These are phyloP conservation scores for Macquaria australasica DNA, from an alignment of 2,113 vertebrate genomes.

Conservation along the genomic window DNA sequence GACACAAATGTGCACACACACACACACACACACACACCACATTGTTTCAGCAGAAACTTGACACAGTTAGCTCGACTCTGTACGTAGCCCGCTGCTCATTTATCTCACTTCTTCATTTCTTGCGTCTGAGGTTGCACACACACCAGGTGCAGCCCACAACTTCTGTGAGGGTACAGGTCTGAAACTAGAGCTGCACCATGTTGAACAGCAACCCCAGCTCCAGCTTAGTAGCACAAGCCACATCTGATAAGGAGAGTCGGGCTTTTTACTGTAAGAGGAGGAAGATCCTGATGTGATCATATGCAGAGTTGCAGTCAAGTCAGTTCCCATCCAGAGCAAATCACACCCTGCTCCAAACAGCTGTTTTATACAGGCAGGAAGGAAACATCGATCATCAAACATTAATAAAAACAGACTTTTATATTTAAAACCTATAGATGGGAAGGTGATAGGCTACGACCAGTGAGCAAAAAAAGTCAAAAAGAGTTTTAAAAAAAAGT, in stretches of 20 bases:
- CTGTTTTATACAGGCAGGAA: no score
- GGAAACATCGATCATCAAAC: not conserved
- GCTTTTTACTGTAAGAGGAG: constrained; percentile 31
- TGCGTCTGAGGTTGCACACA: constrained; percentile 49
- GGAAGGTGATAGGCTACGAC: not conserved
- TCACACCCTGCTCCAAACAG: not conserved
- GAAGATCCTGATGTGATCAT: constrained; percentile 33
- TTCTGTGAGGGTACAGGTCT: constrained; percentile 5
- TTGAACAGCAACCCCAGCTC: constrained; percentile 29
- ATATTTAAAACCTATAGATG: not conserved
- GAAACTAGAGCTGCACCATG: constrained; percentile 44
- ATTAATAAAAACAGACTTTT: not conserved
- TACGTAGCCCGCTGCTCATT: constrained; percentile 21
- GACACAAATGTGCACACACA: constrained; percentile 18
- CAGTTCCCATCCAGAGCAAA: not conserved
- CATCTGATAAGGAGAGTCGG: constrained; percentile 45
- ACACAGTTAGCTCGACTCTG: constrained; percentile 48
- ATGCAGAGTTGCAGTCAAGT: constrained; percentile 21
- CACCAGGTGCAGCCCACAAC: constrained; percentile 64
- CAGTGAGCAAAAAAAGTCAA: not conserved
- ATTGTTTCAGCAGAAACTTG: constrained; percentile 51
- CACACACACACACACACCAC: not conserved
- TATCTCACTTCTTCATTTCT: constrained; percentile 74
- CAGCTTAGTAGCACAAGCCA: constrained; percentile 54
- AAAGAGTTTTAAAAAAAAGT: no score